phyloP scores from a whole-genome alignment of 2,888 invertebrate species.

The Sthenelais limicola region DNA sequence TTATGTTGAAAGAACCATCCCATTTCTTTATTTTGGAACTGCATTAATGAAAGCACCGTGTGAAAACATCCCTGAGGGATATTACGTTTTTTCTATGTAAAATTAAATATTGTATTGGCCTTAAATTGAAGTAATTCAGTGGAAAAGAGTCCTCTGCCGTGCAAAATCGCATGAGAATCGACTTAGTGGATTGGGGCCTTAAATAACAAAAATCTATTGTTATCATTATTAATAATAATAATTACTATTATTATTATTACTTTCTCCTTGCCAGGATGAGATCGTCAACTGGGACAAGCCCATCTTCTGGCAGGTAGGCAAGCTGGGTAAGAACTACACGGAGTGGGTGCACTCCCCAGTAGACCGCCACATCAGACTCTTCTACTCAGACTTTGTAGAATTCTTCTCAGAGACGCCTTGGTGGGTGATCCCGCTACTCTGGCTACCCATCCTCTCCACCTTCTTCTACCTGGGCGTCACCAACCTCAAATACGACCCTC shows the following conservation, averaged over 20 bases:
- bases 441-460: slow-evolving; percentile 60
- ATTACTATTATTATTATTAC: background rate
- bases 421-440: slow-evolving; percentile 65
- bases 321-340: slow-evolving; percentile 71
- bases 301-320: slow-evolving; percentile 69
- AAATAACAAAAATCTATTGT: too few relatives aligned
- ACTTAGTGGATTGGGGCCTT: background rate
- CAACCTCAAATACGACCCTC: slow-evolving; percentile 40
- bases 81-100: too few relatives aligned
- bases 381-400: slow-evolving; percentile 65
- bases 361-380: slow-evolving; percentile 71
- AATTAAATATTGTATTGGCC: too few relatives aligned
- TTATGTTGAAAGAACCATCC: too few relatives aligned
- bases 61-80: too few relatives aligned
- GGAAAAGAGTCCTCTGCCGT: too few relatives aligned
- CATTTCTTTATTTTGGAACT: too few relatives aligned
- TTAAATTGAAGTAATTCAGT: too few relatives aligned
- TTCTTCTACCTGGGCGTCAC: slow-evolving; percentile 52
- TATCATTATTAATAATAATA: too few relatives aligned
- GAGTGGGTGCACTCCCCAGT: slow-evolving; percentile 73
- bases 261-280: slow-evolving; percentile 61
- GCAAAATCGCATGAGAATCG: background rate
- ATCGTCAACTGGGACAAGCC: slow-evolving; percentile 70
- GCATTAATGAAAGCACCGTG: too few relatives aligned
- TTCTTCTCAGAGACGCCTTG: slow-evolving; percentile 61